Base-by-base conservation (phyloP, 2,113 vertebrate species). In the Dicrurus megarhynchus region DNA sequence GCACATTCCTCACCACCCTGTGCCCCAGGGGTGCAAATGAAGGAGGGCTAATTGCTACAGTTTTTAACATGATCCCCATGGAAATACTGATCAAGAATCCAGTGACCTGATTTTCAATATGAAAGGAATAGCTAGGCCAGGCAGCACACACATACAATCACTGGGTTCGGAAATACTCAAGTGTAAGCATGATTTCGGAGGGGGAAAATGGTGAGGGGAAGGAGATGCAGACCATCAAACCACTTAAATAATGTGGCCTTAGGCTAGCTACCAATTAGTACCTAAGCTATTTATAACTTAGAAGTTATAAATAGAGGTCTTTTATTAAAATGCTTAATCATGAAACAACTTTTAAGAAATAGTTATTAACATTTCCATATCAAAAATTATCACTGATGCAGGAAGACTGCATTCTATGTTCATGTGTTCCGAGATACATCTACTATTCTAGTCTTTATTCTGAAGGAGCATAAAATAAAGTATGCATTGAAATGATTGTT, bases 151-250 rank as follows among this genome's bases (percentile, higher is more conserved):
- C 1, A 11, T 12, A 63, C 27, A 64, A 24, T 41, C 61, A 69
- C 39, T 19, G 35, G 17, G 26, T 27, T 83, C 3, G 5, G 44
- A 93, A 90, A 83, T 18, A 69, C 17, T 79, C 44, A 69, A 32
- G 49, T 7, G 9, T 22, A 63, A 70, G 52, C 0, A 2, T 1
- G 7, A 1, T 16, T 81, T 47, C n/a, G 9, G 6, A 14, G 10
- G 4, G 2, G 17, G 33, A 6, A 9, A 19, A 50, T 15, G 5
- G 26, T 15, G 8, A 3, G 7, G 16, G 14, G 7, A 24, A 39
- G 28, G 39, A 75, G 47, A 33, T n/a, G 9, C 18, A 39, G 13
- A 19, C 10, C 37, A 64, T 49, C 42, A 63, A 64, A 75, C 14
- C 28, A 19, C 56, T 65, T 60, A 26, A 18, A 37, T 41, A 39